phyloP scores from a whole-genome alignment of 2,888 invertebrate species.

The Ommatoiulus sabulosus region DNA sequence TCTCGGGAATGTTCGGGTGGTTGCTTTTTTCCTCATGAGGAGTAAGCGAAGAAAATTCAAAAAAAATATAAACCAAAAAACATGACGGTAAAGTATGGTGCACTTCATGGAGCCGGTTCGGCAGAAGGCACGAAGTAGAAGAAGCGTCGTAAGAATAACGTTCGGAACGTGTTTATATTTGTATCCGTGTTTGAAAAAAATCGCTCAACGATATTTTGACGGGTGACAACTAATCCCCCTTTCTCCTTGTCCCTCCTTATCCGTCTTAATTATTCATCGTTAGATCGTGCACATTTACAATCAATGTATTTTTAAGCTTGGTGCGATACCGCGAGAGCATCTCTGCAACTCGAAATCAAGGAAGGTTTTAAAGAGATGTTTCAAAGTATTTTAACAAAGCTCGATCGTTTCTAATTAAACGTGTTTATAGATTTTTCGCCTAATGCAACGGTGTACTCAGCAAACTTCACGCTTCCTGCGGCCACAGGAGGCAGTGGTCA shows the following conservation, averaged over 20 bases:
- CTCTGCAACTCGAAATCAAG: background rate
- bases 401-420: too few species aligned
- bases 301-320: slow-evolving; percentile 1
- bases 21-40: background rate
- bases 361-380: background rate
- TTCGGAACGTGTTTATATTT: background rate
- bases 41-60: background rate
- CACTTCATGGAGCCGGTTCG: background rate
- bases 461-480: too few species aligned
- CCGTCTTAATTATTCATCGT: slow-evolving; percentile 11
- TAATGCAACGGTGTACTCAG: too few species aligned
- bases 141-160: background rate
- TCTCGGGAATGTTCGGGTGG: too few species aligned
- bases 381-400: too few species aligned
- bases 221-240: background rate
- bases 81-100: background rate
- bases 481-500: too few species aligned
- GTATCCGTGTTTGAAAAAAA: slow-evolving; percentile 19
- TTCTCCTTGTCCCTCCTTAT: background rate
- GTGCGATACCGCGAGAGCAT: background rate
- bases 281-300: slow-evolving; percentile 2
- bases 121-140: background rate
- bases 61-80: background rate
- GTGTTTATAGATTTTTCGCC: too few species aligned
- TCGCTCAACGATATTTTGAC: slow-evolving; percentile 19